Evolutionary conservation across 2,888 invertebrate genomes (phyloP), one percentile per base, ranked within the genome.

Genomic region (Trachelus iudaicus): DNA sequence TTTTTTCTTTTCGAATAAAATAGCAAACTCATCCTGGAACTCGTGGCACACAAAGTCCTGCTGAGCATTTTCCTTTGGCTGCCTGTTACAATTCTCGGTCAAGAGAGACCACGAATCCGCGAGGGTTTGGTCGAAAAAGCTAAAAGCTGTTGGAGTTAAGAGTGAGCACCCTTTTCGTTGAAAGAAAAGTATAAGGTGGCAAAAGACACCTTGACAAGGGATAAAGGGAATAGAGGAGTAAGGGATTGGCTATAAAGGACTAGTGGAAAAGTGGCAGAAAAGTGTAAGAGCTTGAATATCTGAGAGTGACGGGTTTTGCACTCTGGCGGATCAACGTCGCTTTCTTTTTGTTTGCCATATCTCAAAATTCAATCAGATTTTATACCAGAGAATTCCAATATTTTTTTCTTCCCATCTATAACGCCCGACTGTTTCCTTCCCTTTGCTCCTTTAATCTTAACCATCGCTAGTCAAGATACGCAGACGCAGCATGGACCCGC

Each of bases 401-500:
- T 30, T 69, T 69, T 69, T 12, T 6, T 9, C 69, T 0, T 30
- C 30, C 33, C 69, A 1, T 11, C 33, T 69, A 30, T 11, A 6
- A 40, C 15, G 15, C 15, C 69, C 4, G 13, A 30, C 69, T 4
- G 30, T 23, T 23, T 12, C 0, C 69, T 6, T 6, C 40, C 40
- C 15, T 2, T 40, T 40, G 15, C 40, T 15, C 15, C 15, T 15
- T 40, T 40, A 40, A 15, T 15, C 15, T 40, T 40, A 40, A 40
- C 15, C 40, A 15, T 15, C 12, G 80, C 73, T 78, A 81, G 78
- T 79, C 77, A 79, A 74, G 83, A 83, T 80, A 83, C 85, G 89
- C 87, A 83, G 84, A 87, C 86, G 85, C 80, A 78, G 85, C 87
- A 83, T 76, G 40, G 80, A 82, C 89, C 89, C 87, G 87, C 87